Evolutionary conservation across 2,797 vertebrate species (phyloP).

Genomic region (Rhinoraja longicauda): DNA sequence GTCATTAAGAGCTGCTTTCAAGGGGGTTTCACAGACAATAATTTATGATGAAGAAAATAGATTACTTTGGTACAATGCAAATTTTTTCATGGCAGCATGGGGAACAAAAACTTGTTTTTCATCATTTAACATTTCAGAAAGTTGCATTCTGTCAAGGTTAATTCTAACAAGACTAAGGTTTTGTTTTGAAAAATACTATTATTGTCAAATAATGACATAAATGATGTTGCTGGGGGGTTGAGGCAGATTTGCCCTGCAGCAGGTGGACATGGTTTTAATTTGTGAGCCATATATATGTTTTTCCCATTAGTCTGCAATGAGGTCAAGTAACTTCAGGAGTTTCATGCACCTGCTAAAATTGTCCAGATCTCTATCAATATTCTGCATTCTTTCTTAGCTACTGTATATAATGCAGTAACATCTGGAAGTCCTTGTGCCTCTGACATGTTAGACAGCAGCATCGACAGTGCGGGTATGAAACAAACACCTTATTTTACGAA

Average conservation of each 20-base stretch:
- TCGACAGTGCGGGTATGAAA: too few species aligned
- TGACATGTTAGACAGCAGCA: too few species aligned
- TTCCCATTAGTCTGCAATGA: too few species aligned
- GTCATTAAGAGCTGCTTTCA: neutral
- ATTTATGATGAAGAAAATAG: slow-evolving; percentile 26
- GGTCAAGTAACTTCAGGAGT: too few species aligned
- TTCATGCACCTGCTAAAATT: slow-evolving; percentile 14
- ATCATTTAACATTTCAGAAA: neutral
- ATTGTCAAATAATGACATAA: slow-evolving; percentile 22
- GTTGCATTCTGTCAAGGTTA: neutral
- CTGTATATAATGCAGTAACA: too few species aligned
- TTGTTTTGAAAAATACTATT: neutral
- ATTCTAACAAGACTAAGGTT: neutral
- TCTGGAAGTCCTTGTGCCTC: too few species aligned
- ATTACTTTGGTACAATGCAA: neutral
- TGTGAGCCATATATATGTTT: too few species aligned
- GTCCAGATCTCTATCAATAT: slow-evolving; percentile 42
- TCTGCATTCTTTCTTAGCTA: neutral
- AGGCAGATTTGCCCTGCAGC: too few species aligned
- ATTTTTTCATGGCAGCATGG: neutral
- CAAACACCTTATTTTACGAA: too few species aligned
- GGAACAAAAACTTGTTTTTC: neutral
- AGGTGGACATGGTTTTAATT: too few species aligned
- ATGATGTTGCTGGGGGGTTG: too few species aligned
- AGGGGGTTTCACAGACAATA: neutral